These are phyloP conservation scores for Drosophila ercepeae DNA, from an alignment of 1,140 invertebrate species.

Conservation along the genomic window DNA sequence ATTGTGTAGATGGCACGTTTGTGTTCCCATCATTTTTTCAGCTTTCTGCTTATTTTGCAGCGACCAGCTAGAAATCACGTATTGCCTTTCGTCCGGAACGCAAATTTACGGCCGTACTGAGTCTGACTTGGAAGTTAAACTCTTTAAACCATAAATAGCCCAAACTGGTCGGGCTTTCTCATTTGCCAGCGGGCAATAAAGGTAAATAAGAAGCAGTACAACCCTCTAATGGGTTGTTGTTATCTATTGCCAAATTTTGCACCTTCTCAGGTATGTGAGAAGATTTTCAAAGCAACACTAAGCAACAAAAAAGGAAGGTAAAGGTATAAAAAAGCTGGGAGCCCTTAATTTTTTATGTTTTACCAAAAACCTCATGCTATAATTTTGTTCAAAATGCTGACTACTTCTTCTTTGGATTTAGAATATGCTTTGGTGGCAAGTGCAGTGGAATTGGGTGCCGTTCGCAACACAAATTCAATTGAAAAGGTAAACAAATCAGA, in stretches of 20 bases:
- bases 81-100: constrained; percentile 17
- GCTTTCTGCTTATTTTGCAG: constrained; percentile 20
- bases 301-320: neutral
- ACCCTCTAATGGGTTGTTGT: constrained; percentile 25
- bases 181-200: constrained; percentile 37
- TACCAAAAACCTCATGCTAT: neutral
- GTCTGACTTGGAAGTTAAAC: constrained; percentile 19
- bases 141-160: constrained; percentile 63
- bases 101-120: constrained; percentile 28
- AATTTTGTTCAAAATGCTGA: no score
- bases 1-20: constrained; percentile 52
- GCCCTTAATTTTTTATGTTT: neutral
- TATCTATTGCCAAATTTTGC: constrained; percentile 56
- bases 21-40: constrained; percentile 26
- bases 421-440: constrained; percentile 23
- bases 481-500: constrained; percentile 76
- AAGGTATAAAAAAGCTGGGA: neutral
- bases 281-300: constrained; percentile 13
- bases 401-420: neutral
- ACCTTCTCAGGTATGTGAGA: constrained; percentile 45
- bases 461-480: constrained; percentile 63
- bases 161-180: constrained; percentile 19
- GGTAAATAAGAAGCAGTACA: neutral
- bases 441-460: constrained; percentile 54
- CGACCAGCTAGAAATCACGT: constrained; percentile 48